A percentile compares a stretch with the other conserved stretches of the same genome.
Conservation (phyloP, 2,888 invertebrate genomes). For the Yponomeuta evonymella region DNA sequence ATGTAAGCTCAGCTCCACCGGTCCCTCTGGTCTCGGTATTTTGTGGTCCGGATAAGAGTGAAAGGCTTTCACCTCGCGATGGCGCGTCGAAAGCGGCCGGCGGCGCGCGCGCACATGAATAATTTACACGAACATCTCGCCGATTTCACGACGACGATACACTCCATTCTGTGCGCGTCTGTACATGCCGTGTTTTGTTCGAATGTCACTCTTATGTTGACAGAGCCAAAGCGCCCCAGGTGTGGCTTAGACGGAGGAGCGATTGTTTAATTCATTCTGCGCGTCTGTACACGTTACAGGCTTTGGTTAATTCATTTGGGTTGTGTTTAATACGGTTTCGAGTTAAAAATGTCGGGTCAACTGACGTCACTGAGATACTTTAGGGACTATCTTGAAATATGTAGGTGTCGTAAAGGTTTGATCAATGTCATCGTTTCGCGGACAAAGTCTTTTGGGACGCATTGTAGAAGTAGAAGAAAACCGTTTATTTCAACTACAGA, state of each 20-base stretch:
- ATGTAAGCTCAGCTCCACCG: not conserved
- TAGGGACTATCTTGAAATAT: not conserved
- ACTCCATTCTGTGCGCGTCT: slow-evolving; percentile 67
- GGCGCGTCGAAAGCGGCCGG: slow-evolving; percentile 67
- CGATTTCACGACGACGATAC: slow-evolving; percentile 63
- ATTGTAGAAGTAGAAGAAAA: not conserved
- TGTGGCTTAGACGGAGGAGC: not conserved
- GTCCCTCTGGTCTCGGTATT: not conserved
- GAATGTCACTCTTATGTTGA: not conserved
- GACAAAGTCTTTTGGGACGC: slow-evolving; percentile 25
- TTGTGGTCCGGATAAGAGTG: slow-evolving; percentile 54
- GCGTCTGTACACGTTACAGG: slow-evolving; percentile 1
- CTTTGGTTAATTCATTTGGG: slow-evolving; percentile 10
- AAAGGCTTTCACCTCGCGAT: slow-evolving; percentile 60
- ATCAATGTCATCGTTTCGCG: slow-evolving; percentile 31
- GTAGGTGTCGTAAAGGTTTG: not conserved
- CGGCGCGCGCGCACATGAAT: slow-evolving; percentile 53
- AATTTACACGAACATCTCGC: slow-evolving; percentile 76
- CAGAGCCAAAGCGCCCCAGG: not conserved
- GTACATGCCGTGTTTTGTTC: slow-evolving; percentile 35
- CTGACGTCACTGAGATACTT: not conserved
- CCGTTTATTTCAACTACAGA: too few relatives aligned
- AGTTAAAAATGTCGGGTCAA: slow-evolving; percentile 19
- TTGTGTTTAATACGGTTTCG: slow-evolving; percentile 11
- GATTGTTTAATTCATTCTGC: not conserved